A percentile compares a stretch with the other conserved stretches of the same genome.
These are phyloP conservation scores for Coregonus suidteri DNA, from an alignment of 2,797 vertebrate species.

Conservation along the genomic window DNA sequence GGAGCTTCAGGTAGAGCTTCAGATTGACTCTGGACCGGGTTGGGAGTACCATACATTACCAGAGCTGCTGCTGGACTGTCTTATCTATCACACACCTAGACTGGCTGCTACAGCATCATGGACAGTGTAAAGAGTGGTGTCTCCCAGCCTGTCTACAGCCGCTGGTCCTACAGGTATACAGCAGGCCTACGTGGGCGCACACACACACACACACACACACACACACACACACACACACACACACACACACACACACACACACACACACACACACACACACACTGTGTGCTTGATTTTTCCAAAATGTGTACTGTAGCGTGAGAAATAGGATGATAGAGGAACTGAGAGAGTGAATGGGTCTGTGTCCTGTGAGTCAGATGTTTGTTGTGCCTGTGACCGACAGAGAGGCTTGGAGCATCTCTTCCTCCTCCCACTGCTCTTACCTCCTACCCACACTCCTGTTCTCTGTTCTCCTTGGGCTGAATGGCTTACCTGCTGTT, in stretches of 20 bases:
- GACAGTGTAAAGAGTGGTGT: conserved; percentile 68
- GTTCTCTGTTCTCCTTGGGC: too few relatives aligned
- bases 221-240: neutral
- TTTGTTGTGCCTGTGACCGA: neutral
- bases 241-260: neutral
- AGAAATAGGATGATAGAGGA: neutral
- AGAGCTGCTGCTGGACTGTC: conserved; percentile 24
- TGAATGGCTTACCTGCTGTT: neutral
- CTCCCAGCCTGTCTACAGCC: conserved; percentile 77
- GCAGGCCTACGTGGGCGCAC: neutral
- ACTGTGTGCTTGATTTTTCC: too few relatives aligned
- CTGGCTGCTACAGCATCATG: conserved; percentile 53
- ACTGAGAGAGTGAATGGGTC: neutral
- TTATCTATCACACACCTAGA: conserved; percentile 54
- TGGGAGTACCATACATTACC: conserved; percentile 28
- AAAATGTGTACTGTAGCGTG: neutral
- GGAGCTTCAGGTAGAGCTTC: conserved; percentile 29
- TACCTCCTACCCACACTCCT: too few relatives aligned
- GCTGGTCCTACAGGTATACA: conserved; percentile 82
- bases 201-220: neutral
- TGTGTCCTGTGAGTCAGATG: neutral
- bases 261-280: too few relatives aligned
- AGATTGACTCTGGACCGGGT: conserved; percentile 18
- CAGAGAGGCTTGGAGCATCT: too few relatives aligned
- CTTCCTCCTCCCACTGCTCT: too few relatives aligned